These are phyloP conservation scores for Scelioninae gen. 1 DNA, from an alignment of 2,888 invertebrate species.

Conservation along the genomic window DNA sequence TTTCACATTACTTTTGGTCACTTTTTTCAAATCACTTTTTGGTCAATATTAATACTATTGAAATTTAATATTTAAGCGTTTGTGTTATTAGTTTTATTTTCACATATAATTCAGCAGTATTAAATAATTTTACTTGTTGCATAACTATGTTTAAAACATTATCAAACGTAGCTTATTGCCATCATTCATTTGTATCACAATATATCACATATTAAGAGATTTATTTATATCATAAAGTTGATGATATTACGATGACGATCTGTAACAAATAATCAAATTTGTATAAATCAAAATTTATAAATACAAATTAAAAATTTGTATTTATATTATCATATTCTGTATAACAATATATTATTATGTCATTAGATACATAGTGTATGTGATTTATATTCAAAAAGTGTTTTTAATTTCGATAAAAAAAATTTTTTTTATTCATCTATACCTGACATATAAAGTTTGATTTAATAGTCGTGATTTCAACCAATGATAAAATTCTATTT, in stretches of 20 bases:
- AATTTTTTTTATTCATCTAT: not conserved
- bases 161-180: conserved; percentile 14
- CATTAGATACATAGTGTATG: too few species aligned
- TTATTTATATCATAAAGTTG: conserved; percentile 5
- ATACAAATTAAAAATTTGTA: not conserved
- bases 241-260: conserved; percentile 7
- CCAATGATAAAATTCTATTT: conserved; percentile 87
- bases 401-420: too few species aligned
- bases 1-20: too few species aligned
- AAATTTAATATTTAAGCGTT: too few species aligned
- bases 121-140: not conserved
- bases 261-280: conserved; percentile 13
- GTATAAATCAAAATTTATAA: too few species aligned
- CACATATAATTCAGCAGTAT: not conserved
- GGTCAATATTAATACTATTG: too few species aligned
- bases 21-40: too few species aligned
- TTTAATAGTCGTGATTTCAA: conserved; percentile 85
- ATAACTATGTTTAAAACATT: conserved; percentile 7
- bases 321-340: too few species aligned
- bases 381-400: too few species aligned
- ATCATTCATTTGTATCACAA: conserved; percentile 49
- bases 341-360: too few species aligned
- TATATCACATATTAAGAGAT: conserved; percentile 42
- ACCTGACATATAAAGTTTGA: conserved; percentile 75
- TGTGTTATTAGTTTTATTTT: too few species aligned